Conservation (phyloP, 2,797 vertebrate genomes). For the Crocidura indochinensis region DNA sequence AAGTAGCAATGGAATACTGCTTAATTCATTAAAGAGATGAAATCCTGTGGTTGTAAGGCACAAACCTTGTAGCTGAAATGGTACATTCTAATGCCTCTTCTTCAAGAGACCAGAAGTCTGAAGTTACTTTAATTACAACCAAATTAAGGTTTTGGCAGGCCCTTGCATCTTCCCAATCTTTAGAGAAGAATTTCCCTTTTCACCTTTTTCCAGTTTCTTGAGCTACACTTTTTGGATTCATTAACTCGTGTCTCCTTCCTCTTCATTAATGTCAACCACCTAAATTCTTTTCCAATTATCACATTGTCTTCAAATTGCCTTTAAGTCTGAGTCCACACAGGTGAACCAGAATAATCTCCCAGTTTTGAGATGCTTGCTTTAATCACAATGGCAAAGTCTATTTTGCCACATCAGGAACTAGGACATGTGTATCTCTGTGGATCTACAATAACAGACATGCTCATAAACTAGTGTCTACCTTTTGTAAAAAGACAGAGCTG, state of each 20-base stretch:
- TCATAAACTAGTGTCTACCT: background rate
- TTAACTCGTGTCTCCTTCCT: background rate
- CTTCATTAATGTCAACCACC: background rate
- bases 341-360: background rate
- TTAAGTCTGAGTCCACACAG: background rate
- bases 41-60: background rate
- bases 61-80: background rate
- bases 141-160: background rate
- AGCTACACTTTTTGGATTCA: too few relatives aligned
- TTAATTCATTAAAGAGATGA: background rate
- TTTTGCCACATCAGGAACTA: slow-evolving; percentile 22
- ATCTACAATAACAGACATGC: background rate
- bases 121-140: background rate
- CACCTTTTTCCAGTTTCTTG: background rate
- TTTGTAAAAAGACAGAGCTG: background rate
- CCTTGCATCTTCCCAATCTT: background rate
- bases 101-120: background rate
- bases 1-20: background rate
- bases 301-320: background rate
- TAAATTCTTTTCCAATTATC: background rate
- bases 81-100: background rate
- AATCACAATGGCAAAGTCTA: background rate
- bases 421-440: background rate
- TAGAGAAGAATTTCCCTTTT: background rate
- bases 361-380: slow-evolving; percentile 11